Conservation (phyloP, 2,113 vertebrate species). For the Cyprinus carpio region DNA sequence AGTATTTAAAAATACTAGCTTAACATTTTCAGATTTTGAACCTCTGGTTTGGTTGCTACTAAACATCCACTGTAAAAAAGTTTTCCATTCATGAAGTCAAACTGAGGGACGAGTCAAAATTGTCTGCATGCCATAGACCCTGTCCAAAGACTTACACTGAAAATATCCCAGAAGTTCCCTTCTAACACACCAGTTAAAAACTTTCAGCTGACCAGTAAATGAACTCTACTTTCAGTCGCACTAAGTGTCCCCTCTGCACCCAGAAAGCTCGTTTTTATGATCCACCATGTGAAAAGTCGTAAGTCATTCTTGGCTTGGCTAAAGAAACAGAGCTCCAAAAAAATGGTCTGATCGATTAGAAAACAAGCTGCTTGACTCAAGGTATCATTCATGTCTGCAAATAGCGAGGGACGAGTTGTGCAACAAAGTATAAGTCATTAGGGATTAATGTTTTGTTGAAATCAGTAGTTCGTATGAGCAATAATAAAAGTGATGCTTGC, state of each 20-base stretch:
- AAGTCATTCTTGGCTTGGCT: background rate
- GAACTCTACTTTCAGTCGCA: background rate
- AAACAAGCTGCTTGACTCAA: background rate
- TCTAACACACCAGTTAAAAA: background rate
- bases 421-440: background rate
- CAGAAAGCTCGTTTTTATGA: background rate
- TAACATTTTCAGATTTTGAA: too few species aligned
- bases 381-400: background rate
- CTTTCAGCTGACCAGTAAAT: background rate
- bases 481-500: constrained; percentile 7
- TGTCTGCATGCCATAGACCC: background rate
- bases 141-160: background rate
- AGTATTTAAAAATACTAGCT: background rate
- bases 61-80: background rate
- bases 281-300: background rate
- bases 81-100: background rate
- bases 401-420: background rate
- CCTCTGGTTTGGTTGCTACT: too few species aligned
- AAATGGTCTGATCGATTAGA: too few species aligned
- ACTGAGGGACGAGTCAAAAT: too few species aligned
- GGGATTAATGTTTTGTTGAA: background rate
- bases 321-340: too few species aligned
- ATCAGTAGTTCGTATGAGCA: background rate
- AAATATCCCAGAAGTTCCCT: too few species aligned
- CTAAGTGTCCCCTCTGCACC: background rate